Evolutionary conservation across 2,888 invertebrate genomes (phyloP).

Genomic region (Ectobius pallidus): DNA sequence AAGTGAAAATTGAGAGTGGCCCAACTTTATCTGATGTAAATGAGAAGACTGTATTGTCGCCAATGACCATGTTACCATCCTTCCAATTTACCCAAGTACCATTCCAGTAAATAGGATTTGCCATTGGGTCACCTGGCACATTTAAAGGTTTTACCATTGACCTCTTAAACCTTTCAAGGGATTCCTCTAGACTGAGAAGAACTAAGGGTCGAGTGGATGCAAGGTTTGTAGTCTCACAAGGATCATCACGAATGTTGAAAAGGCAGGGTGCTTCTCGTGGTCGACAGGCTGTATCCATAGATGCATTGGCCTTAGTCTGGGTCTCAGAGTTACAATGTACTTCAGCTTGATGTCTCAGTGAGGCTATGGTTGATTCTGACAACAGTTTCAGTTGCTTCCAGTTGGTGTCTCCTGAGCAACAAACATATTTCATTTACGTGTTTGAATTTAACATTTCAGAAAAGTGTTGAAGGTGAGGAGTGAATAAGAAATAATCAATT

Average conservation of each 20-base stretch:
- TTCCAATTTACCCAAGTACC: constrained; percentile 65
- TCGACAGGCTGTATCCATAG: constrained; percentile 47
- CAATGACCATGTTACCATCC: constrained; percentile 49
- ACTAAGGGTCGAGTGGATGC: constrained; percentile 54
- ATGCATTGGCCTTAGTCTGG: not conserved
- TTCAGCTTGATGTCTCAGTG: constrained; percentile 34
- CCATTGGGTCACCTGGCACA: constrained; percentile 54
- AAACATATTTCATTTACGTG: too few species aligned
- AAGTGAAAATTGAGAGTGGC: constrained; percentile 9
- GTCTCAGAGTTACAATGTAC: constrained; percentile 17
- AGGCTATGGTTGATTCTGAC: constrained; percentile 24
- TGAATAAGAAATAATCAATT: too few species aligned
- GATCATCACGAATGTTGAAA: constrained; percentile 54
- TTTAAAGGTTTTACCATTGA: constrained; percentile 57
- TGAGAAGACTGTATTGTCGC: not conserved
- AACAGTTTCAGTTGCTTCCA: constrained; percentile 18
- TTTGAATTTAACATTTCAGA: too few species aligned
- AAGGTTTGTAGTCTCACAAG: constrained; percentile 57
- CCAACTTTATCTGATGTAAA: not conserved
- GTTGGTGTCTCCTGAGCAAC: not conserved
- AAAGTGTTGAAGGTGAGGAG: too few species aligned
- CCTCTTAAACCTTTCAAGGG: constrained; percentile 54
- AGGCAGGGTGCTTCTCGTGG: constrained; percentile 52
- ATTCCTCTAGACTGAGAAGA: constrained; percentile 55
- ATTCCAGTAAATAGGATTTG: constrained; percentile 61